Conservation (phyloP, 1,140 invertebrate genomes). For the Trichogramma pretiosum region DNA sequence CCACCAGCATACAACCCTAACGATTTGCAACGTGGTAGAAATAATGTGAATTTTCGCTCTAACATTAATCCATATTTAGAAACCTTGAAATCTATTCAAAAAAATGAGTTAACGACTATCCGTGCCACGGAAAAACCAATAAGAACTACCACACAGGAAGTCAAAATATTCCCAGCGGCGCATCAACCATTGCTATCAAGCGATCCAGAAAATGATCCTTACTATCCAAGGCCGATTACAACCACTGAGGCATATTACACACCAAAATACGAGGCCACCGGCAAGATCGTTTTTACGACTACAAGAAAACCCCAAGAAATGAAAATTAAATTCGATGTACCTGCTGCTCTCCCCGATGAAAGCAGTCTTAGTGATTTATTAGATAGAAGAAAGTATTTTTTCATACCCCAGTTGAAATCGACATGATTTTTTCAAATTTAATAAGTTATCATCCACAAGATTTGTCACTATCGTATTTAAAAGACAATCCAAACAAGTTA, state of each 20-base stretch:
- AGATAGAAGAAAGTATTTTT: conserved; percentile 33
- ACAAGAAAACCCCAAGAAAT: conserved; percentile 2
- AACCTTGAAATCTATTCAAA: conserved; percentile 30
- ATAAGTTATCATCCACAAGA: too few species aligned
- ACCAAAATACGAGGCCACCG: conserved; percentile 6
- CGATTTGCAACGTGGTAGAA: neutral
- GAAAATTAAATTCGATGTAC: conserved; percentile 24
- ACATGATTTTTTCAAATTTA: too few species aligned
- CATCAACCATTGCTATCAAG: conserved; percentile 8
- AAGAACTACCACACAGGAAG: too few species aligned
- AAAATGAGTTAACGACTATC: neutral
- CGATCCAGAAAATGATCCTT: conserved; percentile 31
- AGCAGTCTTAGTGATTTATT: conserved; percentile 34
- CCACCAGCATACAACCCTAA: conserved; percentile 1
- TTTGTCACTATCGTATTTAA: too few species aligned
- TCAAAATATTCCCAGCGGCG: neutral
- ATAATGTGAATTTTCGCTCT: conserved; percentile 12
- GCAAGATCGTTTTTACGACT: conserved; percentile 8
- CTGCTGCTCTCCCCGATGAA: conserved; percentile 29
- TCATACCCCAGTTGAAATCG: conserved; percentile 26
- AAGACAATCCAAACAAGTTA: too few species aligned
- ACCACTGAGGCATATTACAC: conserved; percentile 32
- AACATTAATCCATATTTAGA: conserved; percentile 28
- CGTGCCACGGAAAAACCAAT: neutral
- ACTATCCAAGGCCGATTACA: conserved; percentile 28